Evolutionary conservation across 2,113 vertebrate genomes (phyloP).

Genomic region (Heterotis niloticus): DNA sequence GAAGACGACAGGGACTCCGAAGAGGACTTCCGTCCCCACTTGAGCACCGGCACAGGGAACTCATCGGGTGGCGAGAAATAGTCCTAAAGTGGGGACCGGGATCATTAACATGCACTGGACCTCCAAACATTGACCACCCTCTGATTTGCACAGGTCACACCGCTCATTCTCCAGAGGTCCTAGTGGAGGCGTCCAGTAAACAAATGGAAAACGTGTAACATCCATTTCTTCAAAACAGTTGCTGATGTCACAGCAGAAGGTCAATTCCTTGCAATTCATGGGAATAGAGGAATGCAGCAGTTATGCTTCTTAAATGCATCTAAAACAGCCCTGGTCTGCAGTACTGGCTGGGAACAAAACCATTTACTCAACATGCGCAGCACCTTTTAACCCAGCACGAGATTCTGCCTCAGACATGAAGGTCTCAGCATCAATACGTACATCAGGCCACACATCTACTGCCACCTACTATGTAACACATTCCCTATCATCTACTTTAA

Average conservation of each 20-base stretch:
- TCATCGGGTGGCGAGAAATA: conserved; percentile 67
- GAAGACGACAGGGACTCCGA: conserved; percentile 71
- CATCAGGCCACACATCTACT: neutral
- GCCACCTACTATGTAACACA: too few relatives aligned
- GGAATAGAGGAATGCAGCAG: too few relatives aligned
- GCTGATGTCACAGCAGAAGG: neutral
- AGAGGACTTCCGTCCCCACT: conserved; percentile 83
- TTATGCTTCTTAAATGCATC: too few relatives aligned
- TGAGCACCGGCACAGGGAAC: conserved; percentile 74
- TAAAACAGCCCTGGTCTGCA: too few relatives aligned
- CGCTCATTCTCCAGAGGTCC: too few relatives aligned
- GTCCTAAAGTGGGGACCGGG: conserved; percentile 43
- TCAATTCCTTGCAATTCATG: neutral
- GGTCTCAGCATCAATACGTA: neutral
- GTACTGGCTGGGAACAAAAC: too few relatives aligned
- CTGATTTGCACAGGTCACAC: neutral
- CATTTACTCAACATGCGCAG: too few relatives aligned
- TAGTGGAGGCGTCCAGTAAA: too few relatives aligned
- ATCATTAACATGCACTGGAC: neutral
- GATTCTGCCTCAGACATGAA: too few relatives aligned
- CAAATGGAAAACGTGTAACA: too few relatives aligned
- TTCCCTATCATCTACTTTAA: neutral
- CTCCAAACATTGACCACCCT: neutral
- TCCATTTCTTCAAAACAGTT: neutral
- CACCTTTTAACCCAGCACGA: too few relatives aligned